phyloP scores from a whole-genome alignment of 2,797 vertebrate genomes.

The Clarias laeviceps region DNA sequence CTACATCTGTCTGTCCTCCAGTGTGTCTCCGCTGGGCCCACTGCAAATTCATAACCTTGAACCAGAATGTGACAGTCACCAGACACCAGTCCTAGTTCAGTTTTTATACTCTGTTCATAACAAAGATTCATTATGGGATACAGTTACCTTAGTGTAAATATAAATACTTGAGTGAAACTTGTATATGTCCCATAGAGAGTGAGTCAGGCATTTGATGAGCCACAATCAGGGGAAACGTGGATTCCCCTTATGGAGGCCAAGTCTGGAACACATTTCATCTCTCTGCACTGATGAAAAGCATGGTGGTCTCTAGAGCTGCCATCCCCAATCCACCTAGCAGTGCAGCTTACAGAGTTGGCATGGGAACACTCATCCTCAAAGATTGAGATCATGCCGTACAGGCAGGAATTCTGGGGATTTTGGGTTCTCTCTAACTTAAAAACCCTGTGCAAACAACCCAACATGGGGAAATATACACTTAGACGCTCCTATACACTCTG shows the following conservation, averaged over 20 bases:
- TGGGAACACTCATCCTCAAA: constrained; percentile 31
- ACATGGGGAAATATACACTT: too few relatives aligned
- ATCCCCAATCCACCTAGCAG: constrained; percentile 30
- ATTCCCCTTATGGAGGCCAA: constrained; percentile 35
- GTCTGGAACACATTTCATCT: constrained; percentile 51
- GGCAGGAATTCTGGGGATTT: background rate
- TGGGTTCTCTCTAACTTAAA: background rate
- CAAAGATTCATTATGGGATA: constrained; percentile 41
- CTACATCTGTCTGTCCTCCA: background rate
- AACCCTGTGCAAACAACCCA: background rate
- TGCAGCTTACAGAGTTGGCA: constrained; percentile 43
- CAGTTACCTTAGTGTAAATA: constrained; percentile 30
- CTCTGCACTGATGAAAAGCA: constrained; percentile 33
- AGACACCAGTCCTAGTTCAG: background rate
- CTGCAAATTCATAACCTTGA: constrained; percentile 7
- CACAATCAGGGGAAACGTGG: constrained; percentile 8
- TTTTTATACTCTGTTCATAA: constrained; percentile 9
- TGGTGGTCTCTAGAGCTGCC: constrained; percentile 34
- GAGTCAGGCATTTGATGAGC: constrained; percentile 33
- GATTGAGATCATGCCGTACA: background rate
- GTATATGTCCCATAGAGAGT: background rate
- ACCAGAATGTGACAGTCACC: background rate
- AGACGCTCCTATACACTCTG: background rate
- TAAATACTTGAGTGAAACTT: constrained; percentile 24
- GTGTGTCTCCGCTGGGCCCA: background rate